Evolutionary conservation across 2,888 invertebrate species (phyloP).

Genomic region (Druceiella hillmani): DNA sequence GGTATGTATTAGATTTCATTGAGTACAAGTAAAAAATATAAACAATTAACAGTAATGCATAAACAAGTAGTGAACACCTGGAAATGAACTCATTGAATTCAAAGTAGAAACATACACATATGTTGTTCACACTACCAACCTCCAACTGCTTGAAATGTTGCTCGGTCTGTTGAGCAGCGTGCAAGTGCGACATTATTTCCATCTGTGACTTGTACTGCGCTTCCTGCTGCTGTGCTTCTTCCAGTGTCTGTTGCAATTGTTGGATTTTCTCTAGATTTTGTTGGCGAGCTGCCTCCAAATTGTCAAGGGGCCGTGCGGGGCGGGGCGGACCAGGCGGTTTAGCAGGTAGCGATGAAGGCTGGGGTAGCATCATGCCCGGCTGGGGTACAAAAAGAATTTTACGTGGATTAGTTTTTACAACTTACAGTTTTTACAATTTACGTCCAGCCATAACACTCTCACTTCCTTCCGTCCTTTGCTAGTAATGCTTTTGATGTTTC

Average conservation of each 20-base stretch:
- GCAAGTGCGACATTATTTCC: constrained; percentile 66
- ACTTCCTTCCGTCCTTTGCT: no score
- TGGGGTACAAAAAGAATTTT: no score
- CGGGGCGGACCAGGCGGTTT: constrained; percentile 31
- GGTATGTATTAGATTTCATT: no score
- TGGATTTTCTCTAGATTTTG: constrained; percentile 74
- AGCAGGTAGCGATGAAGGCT: constrained; percentile 20
- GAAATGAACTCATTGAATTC: not conserved
- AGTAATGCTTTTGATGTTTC: no score
- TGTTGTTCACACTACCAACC: constrained; percentile 36
- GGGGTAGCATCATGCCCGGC: no score
- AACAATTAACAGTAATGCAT: no score
- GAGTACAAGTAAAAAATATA: no score
- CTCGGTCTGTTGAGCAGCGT: constrained; percentile 74
- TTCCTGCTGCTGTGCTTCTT: constrained; percentile 74
- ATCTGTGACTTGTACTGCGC: constrained; percentile 74
- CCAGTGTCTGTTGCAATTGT: constrained; percentile 68
- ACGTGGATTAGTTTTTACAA: no score
- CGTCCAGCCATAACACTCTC: no score
- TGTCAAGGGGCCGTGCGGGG: constrained; percentile 42
- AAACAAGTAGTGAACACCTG: no score
- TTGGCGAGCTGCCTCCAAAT: constrained; percentile 67
- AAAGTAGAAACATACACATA: not conserved
- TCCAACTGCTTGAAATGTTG: constrained; percentile 73
- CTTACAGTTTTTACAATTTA: no score